Evolutionary conservation across 2,113 vertebrate genomes (phyloP).

Genomic region (Pantherophis guttatus): DNA sequence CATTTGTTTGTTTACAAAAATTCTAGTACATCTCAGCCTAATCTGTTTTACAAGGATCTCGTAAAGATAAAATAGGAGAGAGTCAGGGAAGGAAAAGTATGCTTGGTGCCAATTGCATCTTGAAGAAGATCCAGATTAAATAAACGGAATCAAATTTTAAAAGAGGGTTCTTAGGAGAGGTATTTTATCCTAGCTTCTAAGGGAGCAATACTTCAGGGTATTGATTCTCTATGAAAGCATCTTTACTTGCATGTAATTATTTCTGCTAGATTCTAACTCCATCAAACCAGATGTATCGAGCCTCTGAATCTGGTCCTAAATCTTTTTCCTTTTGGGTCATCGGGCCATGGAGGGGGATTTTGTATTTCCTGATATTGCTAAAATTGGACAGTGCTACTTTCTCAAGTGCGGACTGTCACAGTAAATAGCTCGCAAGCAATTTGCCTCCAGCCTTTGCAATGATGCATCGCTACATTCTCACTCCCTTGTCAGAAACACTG

Average conservation of each 20-base stretch:
- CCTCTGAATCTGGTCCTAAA: not conserved
- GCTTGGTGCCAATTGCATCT: not conserved
- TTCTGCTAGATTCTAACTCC: not conserved
- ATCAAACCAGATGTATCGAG: not conserved
- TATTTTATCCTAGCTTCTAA: not conserved
- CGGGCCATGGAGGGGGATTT: not conserved
- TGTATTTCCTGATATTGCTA: not conserved
- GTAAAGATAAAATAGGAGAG: not conserved
- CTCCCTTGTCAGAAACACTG: constrained; percentile 31
- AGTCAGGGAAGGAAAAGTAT: not conserved
- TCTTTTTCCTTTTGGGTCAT: not conserved
- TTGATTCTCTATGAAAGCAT: not conserved
- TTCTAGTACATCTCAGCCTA: not conserved
- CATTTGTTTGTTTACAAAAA: not conserved
- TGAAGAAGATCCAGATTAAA: not conserved
- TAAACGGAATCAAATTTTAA: not conserved
- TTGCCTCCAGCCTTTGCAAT: not conserved
- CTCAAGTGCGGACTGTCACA: not conserved
- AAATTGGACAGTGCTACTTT: not conserved
- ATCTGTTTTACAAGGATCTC: not conserved
- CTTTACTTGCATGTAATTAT: not conserved
- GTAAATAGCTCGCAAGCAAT: not conserved
- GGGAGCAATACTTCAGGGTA: not conserved
- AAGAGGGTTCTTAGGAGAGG: not conserved
- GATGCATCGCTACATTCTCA: constrained; percentile 30